phyloP scores from a whole-genome alignment of 2,888 invertebrate species.

The Chydorus sphaericus region DNA sequence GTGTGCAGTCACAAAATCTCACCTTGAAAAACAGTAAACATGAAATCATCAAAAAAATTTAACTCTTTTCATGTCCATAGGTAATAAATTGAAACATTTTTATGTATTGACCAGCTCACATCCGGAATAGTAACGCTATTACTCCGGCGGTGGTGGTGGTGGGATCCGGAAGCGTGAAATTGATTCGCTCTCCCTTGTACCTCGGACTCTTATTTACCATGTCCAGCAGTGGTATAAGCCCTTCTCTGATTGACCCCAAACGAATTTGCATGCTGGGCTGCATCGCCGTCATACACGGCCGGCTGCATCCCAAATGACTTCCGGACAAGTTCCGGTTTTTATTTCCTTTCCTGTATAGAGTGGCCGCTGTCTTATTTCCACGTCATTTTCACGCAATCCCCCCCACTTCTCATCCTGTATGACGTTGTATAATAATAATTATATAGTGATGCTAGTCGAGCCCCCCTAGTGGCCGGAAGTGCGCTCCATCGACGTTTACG shows the following conservation, averaged over 20 bases:
- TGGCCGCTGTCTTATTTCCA: not conserved
- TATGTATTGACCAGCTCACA: no score
- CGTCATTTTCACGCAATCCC: constrained; percentile 2
- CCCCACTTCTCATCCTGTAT: not conserved
- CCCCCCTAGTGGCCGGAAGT: not conserved
- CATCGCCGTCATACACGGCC: constrained; percentile 3
- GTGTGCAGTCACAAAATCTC: no score
- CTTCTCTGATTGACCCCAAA: not conserved
- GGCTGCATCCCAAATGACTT: constrained; percentile 3
- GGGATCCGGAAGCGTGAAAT: not conserved
- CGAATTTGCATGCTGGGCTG: not conserved
- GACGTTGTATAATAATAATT: not conserved
- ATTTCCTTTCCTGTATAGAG: not conserved
- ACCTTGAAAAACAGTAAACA: no score
- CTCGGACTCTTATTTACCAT: not conserved
- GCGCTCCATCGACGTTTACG: constrained; percentile 1
- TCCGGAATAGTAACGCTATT: no score
- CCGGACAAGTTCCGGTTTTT: not conserved
- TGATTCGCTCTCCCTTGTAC: not conserved
- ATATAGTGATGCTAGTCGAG: not conserved
- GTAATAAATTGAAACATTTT: no score
- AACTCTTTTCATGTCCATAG: no score
- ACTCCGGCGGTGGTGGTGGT: no score
- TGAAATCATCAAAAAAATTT: no score
- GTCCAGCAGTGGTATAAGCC: not conserved